phyloP scores from a whole-genome alignment of 2,113 vertebrate genomes.

The Fregata magnificens region DNA sequence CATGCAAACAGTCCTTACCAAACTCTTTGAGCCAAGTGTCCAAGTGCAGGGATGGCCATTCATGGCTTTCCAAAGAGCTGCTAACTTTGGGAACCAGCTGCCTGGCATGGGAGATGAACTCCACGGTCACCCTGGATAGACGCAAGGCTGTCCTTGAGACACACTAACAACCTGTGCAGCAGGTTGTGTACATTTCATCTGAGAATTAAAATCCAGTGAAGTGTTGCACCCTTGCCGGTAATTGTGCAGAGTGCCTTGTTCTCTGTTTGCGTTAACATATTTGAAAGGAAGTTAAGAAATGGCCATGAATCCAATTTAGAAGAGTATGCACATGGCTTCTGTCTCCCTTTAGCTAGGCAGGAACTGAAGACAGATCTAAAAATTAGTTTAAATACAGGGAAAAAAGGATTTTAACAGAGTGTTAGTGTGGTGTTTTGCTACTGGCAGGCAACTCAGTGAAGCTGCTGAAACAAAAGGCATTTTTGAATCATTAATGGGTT shows the following conservation, averaged over 20 bases:
- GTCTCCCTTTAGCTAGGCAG: neutral
- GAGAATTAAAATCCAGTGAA: neutral
- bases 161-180: neutral
- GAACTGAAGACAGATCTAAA: neutral
- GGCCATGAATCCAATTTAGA: neutral
- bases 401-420: neutral
- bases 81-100: neutral
- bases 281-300: neutral
- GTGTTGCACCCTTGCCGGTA: neutral
- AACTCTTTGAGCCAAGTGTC: neutral
- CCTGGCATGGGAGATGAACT: neutral
- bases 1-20: neutral
- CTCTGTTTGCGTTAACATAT: neutral
- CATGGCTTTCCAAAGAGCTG: neutral
- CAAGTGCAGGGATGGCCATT: neutral
- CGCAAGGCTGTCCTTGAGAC: neutral
- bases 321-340: neutral
- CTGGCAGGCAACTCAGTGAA: neutral
- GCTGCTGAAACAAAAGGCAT: neutral
- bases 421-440: neutral
- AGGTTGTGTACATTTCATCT: neutral
- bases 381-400: neutral
- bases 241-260: neutral
- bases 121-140: neutral
- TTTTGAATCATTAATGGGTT: neutral